Evolutionary conservation across 1,140 invertebrate genomes (phyloP), one percentile per base, ranked within the genome.

Genomic region (Bombus waltoni): DNA sequence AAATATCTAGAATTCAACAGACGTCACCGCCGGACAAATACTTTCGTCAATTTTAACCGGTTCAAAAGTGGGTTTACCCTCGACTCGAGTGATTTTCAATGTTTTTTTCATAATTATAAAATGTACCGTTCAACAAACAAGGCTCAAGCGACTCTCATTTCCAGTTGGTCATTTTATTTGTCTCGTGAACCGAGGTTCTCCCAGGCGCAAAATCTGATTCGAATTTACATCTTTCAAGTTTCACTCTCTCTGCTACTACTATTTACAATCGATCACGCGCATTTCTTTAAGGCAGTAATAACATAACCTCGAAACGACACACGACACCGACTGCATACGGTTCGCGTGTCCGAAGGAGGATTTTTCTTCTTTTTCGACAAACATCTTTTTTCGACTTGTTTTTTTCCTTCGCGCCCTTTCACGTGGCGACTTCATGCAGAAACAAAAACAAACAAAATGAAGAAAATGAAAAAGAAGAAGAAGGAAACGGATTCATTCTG

Each of bases 251-350:
- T 42, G 59, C 4, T 18, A 13, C 59, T 62, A 71, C 25, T 84
- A 84, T 79, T n/a, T 84, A 84, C 75, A 84, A 79, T 71, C 47
- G 53, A 71, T 79, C 77, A 72, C 40, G 59, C 15, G 25, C 25
- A 28, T 47, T 57, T 71, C 22, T 38, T 72, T 84, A 84, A 84
- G 83, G 75, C 83, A 84, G 53, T 77, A 77, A 77, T 77, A 62
- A 77, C 35, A 57, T 18, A 47, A 68, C 57, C 66, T 71, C 62
- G 62, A 22, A 72, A 80, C 5, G 42, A 28, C 42, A 42, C 35
- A 38, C 78, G 38, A 57, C 38, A 42, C 35, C 25, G 40, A 68
- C 28, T 35, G 73, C 74, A 57, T 32, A n/a, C 42, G 22, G 53
- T 28, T 42, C 35, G 38, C 57, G 38, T n/a, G 35, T 18, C 25